Conservation (phyloP, 2,797 vertebrate species). For the Poecilia wingei region DNA sequence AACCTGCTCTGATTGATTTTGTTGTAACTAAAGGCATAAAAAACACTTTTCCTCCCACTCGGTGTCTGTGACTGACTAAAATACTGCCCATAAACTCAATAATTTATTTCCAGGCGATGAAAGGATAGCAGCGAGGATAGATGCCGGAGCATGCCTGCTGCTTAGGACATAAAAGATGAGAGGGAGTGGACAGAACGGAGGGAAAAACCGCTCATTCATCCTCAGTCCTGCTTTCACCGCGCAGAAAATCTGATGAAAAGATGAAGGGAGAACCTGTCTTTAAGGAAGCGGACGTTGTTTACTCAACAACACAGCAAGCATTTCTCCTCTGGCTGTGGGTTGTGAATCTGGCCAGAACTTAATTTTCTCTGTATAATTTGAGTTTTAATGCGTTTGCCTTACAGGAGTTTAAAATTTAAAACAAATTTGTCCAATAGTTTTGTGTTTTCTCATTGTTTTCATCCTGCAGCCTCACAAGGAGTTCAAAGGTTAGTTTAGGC, state of each 20-base stretch:
- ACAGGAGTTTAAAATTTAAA: too few species aligned
- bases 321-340: constrained; percentile 21
- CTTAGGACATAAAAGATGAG: constrained; percentile 9
- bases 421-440: not conserved
- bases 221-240: constrained; percentile 35
- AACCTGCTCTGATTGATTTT: not conserved
- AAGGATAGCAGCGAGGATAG: constrained; percentile 8
- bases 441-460: not conserved
- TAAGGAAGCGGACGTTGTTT: constrained; percentile 26
- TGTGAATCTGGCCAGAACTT: constrained; percentile 31
- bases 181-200: constrained; percentile 19
- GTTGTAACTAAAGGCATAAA: constrained; percentile 15
- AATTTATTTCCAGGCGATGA: constrained; percentile 30
- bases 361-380: constrained; percentile 17
- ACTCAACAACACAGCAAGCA: constrained; percentile 10
- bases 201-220: constrained; percentile 43
- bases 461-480: not conserved
- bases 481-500: not conserved
- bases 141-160: constrained; percentile 6
- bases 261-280: constrained; percentile 16
- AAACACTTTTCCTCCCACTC: constrained; percentile 14
- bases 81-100: constrained; percentile 19
- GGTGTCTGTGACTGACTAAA: constrained; percentile 17
- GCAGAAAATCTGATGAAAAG: constrained; percentile 61
- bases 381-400: constrained; percentile 25